Percentiles rank a stretch among this genome's conserved stretches.
Conservation (phyloP, 2,888 invertebrate species). For the Plusia festucae region DNA sequence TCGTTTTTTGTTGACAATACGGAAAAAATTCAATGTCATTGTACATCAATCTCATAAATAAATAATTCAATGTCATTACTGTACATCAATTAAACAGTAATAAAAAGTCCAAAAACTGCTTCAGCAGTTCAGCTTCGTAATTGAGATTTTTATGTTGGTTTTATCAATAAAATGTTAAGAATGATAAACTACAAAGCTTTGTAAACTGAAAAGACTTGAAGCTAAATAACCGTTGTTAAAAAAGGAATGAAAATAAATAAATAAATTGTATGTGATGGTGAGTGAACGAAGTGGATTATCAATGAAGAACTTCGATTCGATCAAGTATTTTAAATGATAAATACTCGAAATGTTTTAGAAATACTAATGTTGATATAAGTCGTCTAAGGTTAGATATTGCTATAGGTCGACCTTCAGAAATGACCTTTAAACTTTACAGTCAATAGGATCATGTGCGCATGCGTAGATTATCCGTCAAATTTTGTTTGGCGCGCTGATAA, state of each 20-base stretch:
- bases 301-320: too few relatives aligned
- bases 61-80: too few relatives aligned
- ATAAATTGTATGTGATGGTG: background rate
- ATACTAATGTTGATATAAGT: background rate
- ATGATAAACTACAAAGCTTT: too few relatives aligned
- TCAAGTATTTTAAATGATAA: background rate
- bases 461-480: constrained; percentile 77
- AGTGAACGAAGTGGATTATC: background rate
- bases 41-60: too few relatives aligned
- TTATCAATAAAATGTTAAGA: too few relatives aligned
- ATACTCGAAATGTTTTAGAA: background rate
- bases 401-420: constrained; percentile 72
- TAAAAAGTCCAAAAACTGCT: too few relatives aligned
- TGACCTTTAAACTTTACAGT: constrained; percentile 74
- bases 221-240: background rate
- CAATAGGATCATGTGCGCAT: constrained; percentile 80
- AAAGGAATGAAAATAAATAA: background rate
- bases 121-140: too few relatives aligned
- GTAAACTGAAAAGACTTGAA: background rate
- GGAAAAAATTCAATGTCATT: too few relatives aligned
- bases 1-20: too few relatives aligned
- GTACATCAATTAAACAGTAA: too few relatives aligned
- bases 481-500: constrained; percentile 86
- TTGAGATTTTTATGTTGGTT: too few relatives aligned
- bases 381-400: constrained; percentile 7